Evolutionary conservation across 2,113 vertebrate genomes (phyloP), one percentile per base, ranked within the genome.

Genomic region (Sander lucioperca): DNA sequence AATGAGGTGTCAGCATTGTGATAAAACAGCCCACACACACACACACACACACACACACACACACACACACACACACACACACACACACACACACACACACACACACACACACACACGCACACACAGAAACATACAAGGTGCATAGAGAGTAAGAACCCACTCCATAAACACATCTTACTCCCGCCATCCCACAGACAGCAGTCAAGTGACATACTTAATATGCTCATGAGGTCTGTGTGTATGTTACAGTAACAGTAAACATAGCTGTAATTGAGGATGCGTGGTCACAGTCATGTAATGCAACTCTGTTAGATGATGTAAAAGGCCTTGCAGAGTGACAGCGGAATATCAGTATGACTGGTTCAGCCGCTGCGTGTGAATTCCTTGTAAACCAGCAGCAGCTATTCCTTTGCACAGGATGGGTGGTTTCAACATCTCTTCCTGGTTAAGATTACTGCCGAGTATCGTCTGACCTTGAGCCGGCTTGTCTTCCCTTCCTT

Each of bases 351-450:
- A 79, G 68, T 18, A 43, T 47, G 66, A 72, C 56, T 8, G 30
- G 58, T 81, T 62, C 45, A 71, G 47, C 36, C 33, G 16, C 84
- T 75, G 56, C n/a, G 76, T 64, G 84, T 87, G 87, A 83, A 90
- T 92, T 86, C 80, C 74, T 69, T 71, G 71, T 77, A 87, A 90
- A 90, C 45, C 85, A 86, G 61, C 79, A 67, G 89, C 80, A 79
- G 80, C 87, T 58, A 63, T 75, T 90, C 79, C 87, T 76, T 61
- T 8, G 2, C 86, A 92, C 92, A 92, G 93, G 93, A 94, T 94
- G 93, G 91, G 91, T 86, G 93, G 89, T 88, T 92, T 90, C 90
- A 79, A 76, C 90, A 79, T 85, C 85, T 90, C 88, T 94, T 94
- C 92, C 93, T 92, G 89, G 91, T 88, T 85, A 89, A 85, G 82